Evolutionary conservation across 2,797 vertebrate species (phyloP).

Genomic region (Dendrocincla fuliginosa): DNA sequence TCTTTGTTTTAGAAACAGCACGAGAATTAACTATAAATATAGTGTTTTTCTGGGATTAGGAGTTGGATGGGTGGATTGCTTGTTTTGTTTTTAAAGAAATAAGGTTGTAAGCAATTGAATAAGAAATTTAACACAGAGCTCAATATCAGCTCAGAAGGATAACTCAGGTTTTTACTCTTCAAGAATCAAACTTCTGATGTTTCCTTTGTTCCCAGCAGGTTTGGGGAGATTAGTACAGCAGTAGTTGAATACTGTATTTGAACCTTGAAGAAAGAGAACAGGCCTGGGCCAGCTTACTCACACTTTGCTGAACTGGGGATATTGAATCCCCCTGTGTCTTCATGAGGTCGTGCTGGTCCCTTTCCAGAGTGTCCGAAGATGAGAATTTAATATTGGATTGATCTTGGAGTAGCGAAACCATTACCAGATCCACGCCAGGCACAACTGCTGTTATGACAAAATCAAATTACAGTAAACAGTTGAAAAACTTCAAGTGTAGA

Average conservation of each 20-base stretch:
- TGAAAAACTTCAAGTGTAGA: background rate
- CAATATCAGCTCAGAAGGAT: background rate
- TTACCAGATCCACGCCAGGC: constrained; percentile 66
- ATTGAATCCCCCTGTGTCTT: constrained; percentile 73
- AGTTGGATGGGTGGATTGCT: background rate
- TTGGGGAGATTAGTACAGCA: background rate
- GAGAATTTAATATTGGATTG: constrained; percentile 76
- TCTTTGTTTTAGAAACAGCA: background rate
- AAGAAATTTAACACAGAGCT: background rate
- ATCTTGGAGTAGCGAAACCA: constrained; percentile 78
- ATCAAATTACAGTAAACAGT: background rate
- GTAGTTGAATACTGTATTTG: background rate
- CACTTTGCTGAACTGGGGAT: constrained; percentile 73
- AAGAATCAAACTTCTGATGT: background rate
- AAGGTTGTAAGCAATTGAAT: background rate
- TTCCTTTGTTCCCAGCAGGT: background rate
- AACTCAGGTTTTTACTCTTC: background rate
- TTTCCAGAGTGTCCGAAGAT: constrained; percentile 71
- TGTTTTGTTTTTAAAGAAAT: background rate
- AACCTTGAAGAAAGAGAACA: background rate
- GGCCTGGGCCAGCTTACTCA: constrained; percentile 65
- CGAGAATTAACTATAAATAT: background rate
- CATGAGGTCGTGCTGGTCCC: constrained; percentile 76
- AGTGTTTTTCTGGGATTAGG: background rate
- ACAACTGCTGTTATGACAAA: constrained; percentile 61